Evolutionary conservation across 2,113 vertebrate genomes (phyloP), one percentile per base, ranked within the genome.

Genomic region (Pachypanchax playfairii): DNA sequence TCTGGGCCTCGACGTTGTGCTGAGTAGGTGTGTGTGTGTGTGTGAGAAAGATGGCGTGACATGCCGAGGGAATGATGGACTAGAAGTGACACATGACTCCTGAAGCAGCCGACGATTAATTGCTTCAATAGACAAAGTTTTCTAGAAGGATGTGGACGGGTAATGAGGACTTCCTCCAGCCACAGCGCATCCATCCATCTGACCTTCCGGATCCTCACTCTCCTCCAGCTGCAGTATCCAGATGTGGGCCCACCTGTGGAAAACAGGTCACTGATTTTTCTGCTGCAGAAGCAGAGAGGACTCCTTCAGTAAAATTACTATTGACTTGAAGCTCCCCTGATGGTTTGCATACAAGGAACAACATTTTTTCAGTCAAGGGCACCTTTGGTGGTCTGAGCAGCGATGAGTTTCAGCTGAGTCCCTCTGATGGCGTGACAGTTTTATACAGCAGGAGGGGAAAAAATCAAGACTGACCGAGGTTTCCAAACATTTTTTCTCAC

Each of bases 121-220:
- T 73, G 65, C 73, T 65, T 80, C 76, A 77, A 70, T 77, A 70
- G 79, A 59, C 43, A 63, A 63, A 49, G 67, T 72, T 52, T 67
- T 70, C 63, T 31, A 77, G 73, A 83, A 71, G 61, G 58, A 84
- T 75, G 73, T 77, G 70, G 42, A 69, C 18, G 31, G 50, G 64
- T 81, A 85, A 85, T 85, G 73, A 87, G 74, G 80, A 84, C 77
- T 84, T 88, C 83, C 82, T 71, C 70, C 57, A 25, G 73, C 73
- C 52, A 78, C 68, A 74, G 73, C 70, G 78, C 67, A 70, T 65
- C 73, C 50, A 82, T 90, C 82, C 75, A 76, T 85, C 72, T 79
- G 70, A 44, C 67, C 72, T 48, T 59, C 70, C 58, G 18, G 29
- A 35, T 26, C 59, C 66, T 55, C 20, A 8, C 21, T 43, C 29